Evolutionary conservation across 2,113 vertebrate species (phyloP).

Genomic region (Hemicordylus capensis): DNA sequence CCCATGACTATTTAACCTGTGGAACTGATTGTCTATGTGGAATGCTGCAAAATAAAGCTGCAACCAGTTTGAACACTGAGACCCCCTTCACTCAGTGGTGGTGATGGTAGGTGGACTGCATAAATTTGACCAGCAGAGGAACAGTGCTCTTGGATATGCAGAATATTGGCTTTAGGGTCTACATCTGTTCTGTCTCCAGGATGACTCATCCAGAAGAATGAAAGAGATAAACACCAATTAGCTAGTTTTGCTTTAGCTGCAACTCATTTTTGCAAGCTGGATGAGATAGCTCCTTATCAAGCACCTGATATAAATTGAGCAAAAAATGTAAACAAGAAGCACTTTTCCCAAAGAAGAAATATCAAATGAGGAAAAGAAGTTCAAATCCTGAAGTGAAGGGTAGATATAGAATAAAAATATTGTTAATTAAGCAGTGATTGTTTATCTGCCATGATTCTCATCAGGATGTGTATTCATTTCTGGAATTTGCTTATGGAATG

Average conservation of each 20-base stretch:
- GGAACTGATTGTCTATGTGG: background rate
- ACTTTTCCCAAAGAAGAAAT: background rate
- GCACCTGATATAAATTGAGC: background rate
- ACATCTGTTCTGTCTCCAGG: background rate
- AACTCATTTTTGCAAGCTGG: background rate
- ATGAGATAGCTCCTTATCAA: background rate
- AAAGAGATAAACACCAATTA: background rate
- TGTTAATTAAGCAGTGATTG: background rate
- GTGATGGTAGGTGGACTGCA: background rate
- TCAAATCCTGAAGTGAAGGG: background rate
- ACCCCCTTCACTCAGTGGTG: background rate
- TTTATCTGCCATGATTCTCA: background rate
- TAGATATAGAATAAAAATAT: background rate
- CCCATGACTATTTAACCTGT: background rate
- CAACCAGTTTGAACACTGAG: background rate
- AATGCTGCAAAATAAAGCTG: background rate
- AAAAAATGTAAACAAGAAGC: background rate
- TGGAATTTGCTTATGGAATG: background rate
- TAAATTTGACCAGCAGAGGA: background rate
- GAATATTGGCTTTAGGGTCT: background rate
- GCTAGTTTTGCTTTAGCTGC: background rate
- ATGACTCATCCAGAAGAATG: background rate
- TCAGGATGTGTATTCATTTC: background rate
- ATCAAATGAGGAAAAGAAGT: background rate
- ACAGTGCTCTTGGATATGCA: background rate